A percentile compares a stretch with the other conserved stretches of the same genome.
These are phyloP conservation scores for Caenorhabditis imperialis DNA, from an alignment of 2,888 invertebrate species.

Conservation along the genomic window DNA sequence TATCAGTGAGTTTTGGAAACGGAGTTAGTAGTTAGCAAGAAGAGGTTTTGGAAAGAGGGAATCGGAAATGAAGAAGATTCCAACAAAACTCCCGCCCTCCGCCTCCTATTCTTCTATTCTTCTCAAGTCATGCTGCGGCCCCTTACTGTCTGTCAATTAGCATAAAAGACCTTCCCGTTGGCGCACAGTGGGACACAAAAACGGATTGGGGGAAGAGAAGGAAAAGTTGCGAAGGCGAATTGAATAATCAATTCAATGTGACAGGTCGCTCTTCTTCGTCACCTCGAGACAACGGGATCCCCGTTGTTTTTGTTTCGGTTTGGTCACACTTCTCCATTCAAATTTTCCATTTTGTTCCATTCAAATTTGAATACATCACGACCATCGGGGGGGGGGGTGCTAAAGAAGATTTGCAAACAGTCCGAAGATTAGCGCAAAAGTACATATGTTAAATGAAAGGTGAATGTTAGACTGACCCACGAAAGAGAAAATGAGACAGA, in stretches of 20 bases:
- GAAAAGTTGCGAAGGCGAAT: background rate
- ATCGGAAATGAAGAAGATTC: constrained; percentile 28
- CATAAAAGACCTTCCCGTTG: constrained; percentile 55
- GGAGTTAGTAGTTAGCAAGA: constrained; percentile 21
- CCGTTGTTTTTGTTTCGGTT: constrained; percentile 1
- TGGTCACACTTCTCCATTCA: no score
- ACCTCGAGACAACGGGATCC: background rate
- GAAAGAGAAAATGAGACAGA: constrained; percentile 9
- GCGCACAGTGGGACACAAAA: constrained; percentile 48
- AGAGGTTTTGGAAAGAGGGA: constrained; percentile 9
- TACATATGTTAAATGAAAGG: constrained; percentile 38
- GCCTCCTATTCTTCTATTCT: constrained; percentile 29
- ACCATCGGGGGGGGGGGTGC: constrained; percentile 14
- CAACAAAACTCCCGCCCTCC: constrained; percentile 33
- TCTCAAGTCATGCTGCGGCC: constrained; percentile 40
- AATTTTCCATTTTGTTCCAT: no score
- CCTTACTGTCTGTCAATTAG: constrained; percentile 56
- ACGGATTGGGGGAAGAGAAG: constrained; percentile 32
- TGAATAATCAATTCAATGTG: constrained; percentile 40
- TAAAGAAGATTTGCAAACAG: constrained; percentile 46
- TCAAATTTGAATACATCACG: background rate
- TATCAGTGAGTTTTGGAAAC: constrained; percentile 38
- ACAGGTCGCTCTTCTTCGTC: constrained; percentile 24
- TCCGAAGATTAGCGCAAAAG: constrained; percentile 47
- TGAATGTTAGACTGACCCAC: constrained; percentile 18